A percentile compares a stretch with the other conserved stretches of the same genome.
phyloP scores from a whole-genome alignment of 1,140 invertebrate species.

The Papilio polytes region DNA sequence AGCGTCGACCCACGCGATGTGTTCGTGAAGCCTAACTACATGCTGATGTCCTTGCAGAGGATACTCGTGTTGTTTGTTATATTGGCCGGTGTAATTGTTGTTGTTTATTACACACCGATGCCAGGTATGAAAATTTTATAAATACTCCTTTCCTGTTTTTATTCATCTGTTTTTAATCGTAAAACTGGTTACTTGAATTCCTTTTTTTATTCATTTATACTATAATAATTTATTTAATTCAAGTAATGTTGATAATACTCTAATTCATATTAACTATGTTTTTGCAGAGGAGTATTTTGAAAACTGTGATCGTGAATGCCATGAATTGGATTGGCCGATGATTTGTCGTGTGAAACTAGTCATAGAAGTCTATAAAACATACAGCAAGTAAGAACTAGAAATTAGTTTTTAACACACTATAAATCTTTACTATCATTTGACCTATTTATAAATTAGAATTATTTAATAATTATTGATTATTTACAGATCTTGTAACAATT shows the following conservation, averaged over 20 bases:
- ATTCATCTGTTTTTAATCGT: constrained; percentile 33
- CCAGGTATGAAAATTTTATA: constrained; percentile 83
- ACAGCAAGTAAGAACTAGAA: constrained; percentile 85
- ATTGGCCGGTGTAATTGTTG: constrained; percentile 85
- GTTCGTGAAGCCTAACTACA: constrained; percentile 76
- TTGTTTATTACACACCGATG: constrained; percentile 88
- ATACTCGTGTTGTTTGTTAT: constrained; percentile 80
- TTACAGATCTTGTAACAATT: constrained; percentile 86
- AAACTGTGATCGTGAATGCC: constrained; percentile 89
- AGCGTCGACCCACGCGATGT: constrained; percentile 53
- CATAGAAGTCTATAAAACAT: constrained; percentile 87
- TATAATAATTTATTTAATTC: neutral
- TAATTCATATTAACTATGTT: constrained; percentile 40
- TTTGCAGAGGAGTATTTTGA: constrained; percentile 88
- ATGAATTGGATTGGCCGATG: constrained; percentile 91
- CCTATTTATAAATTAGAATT: neutral
- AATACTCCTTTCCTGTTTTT: constrained; percentile 37
- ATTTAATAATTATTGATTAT: neutral
- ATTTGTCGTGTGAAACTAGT: constrained; percentile 90
- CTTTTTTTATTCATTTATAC: neutral
- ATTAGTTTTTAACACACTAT: neutral
- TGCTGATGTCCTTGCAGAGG: constrained; percentile 81
- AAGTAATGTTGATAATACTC: neutral
- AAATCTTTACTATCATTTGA: neutral
- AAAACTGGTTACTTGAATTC: constrained; percentile 9